Evolutionary conservation across 2,888 invertebrate species (phyloP), one percentile per base, ranked within the genome.

Genomic region (Drosophila melanosoma): DNA sequence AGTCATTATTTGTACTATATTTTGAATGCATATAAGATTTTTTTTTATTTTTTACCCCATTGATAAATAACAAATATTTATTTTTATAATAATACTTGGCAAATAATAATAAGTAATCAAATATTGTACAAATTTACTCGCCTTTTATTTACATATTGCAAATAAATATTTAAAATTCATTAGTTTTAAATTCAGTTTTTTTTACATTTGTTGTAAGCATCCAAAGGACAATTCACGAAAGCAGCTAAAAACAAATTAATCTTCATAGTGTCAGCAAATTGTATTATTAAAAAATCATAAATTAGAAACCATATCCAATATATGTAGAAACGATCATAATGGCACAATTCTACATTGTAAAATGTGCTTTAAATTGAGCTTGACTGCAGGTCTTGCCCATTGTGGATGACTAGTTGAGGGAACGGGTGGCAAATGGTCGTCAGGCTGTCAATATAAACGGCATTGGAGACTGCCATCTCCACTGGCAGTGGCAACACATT

Each of bases 371-470:
- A 20, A 57, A 57, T 57, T 42, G 29, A 57, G 40, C 20, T 29
- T 2, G 15, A n/a, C 40, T n/a, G 17, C 51, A 20, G 7, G 12
- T n/a, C 29, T 17, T 3, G 38, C 11, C 57, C 57, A 57, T 57
- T 40, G 68, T 57, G 49, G 59, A 11, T 56, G 58, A 6, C 48
- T 59, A 33, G 63, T 49, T 26, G 38, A 52, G 36, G 36, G 33
- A 36, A 8, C n/a, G 23, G 48, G 54, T 8, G 29, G 38, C 83
- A 66, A 81, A 73, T 74, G 73, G 83, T 54, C 54, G 66, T 48
- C 68, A 76, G 83, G 58, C 84, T 77, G 75, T 89, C 84, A 83
- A 89, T 89, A 84, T 70, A 69, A 71, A 74, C 68, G 74, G 56
- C 83, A 72, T 61, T 69, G 80, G 64, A 12, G 38, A n/a, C 64